Percentiles rank a stretch among this genome's conserved stretches.
phyloP scores from a whole-genome alignment of 2,797 vertebrate species.

The Poecilia gillii region DNA sequence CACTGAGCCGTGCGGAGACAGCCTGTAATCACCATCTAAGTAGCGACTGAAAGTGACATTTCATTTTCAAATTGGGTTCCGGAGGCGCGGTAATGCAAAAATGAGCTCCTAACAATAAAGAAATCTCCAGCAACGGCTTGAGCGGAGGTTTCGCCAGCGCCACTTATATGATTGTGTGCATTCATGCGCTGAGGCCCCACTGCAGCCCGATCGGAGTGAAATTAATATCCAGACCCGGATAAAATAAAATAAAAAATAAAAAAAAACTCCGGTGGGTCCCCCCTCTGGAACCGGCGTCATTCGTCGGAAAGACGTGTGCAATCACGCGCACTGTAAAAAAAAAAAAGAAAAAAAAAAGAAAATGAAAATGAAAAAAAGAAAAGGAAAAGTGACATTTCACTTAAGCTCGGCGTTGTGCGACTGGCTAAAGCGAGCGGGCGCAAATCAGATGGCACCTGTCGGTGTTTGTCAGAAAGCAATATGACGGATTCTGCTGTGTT shows the following conservation, averaged over 20 bases:
- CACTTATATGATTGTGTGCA: constrained; percentile 39
- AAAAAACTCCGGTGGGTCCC: constrained; percentile 26
- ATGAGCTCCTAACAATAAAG: constrained; percentile 63
- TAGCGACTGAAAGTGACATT: constrained; percentile 61
- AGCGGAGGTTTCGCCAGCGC: constrained; percentile 22
- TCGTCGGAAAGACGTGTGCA: constrained; percentile 42
- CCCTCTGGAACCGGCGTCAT: constrained; percentile 45
- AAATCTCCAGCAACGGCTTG: constrained; percentile 55
- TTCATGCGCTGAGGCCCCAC: constrained; percentile 39
- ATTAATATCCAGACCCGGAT: constrained; percentile 65
- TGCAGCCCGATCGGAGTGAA: constrained; percentile 59
- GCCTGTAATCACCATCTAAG: constrained; percentile 38
- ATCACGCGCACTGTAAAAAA: constrained; percentile 47
- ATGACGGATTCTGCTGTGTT: constrained; percentile 36
- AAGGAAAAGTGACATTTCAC: constrained; percentile 65
- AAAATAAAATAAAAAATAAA: not conserved
- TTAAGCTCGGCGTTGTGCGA: constrained; percentile 49
- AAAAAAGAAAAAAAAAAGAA: no score
- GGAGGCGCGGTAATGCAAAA: constrained; percentile 48
- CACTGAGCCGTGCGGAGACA: not conserved
- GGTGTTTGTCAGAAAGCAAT: constrained; percentile 37
- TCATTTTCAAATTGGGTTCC: constrained; percentile 45
- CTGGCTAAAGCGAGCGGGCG: constrained; percentile 29
- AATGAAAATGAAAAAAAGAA: no score
- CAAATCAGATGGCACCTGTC: constrained; percentile 54